Evolutionary conservation across 2,797 vertebrate species (phyloP).

Genomic region (Acanthurus tractus): DNA sequence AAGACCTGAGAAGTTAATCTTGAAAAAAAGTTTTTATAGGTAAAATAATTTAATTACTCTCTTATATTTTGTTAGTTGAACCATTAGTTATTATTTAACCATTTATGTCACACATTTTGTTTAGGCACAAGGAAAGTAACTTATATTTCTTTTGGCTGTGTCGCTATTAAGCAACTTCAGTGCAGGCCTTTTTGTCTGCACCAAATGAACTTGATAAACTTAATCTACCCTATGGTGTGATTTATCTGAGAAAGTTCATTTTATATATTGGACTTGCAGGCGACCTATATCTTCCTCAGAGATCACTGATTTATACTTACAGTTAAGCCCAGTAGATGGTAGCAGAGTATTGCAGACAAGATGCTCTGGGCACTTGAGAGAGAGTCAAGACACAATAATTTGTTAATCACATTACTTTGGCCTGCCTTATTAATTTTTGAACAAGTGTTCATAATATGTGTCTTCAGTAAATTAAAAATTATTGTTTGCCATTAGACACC

Average conservation of each 20-base stretch:
- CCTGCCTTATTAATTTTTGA: neutral
- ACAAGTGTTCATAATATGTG: neutral
- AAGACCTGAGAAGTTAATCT: too few species aligned
- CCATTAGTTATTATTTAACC: too few species aligned
- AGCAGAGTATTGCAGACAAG: slow-evolving; percentile 40
- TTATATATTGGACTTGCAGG: neutral
- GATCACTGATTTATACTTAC: slow-evolving; percentile 7
- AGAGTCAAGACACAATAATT: neutral
- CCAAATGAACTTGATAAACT: too few species aligned
- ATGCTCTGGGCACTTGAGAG: neutral
- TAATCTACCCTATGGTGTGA: neutral
- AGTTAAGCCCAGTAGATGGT: slow-evolving; percentile 61
- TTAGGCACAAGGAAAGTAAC: too few species aligned
- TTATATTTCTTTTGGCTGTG: too few species aligned
- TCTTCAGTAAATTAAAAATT: neutral
- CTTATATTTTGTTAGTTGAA: too few species aligned
- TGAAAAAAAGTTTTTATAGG: too few species aligned
- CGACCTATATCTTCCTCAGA: neutral
- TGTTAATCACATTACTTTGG: neutral
- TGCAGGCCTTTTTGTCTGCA: too few species aligned
- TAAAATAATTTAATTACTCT: too few species aligned
- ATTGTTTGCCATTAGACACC: neutral
- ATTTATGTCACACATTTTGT: too few species aligned
- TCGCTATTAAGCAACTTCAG: too few species aligned
- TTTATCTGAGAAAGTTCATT: neutral